Base-by-base conservation (phyloP, 2,797 vertebrate genomes). In the Molossus molossus region DNA sequence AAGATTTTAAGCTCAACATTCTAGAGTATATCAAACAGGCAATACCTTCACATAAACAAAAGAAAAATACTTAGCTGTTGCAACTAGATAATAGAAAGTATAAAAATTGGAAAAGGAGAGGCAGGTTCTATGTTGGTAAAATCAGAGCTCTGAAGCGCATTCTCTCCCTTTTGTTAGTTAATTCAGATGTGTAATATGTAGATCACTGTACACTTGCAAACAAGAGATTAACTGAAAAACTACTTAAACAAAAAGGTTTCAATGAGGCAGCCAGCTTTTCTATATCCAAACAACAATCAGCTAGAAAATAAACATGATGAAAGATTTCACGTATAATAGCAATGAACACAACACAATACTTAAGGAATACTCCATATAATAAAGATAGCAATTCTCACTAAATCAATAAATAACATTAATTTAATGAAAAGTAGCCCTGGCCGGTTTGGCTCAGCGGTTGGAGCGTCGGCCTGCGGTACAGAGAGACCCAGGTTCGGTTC, bases 401-500 rank as follows among this genome's bases (percentile, higher is more conserved):
- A 17, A 85, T 73, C 62, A 84, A 55, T 60, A 87, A 90, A 89
- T 29, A 90, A 50, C 10, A 88, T 40, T 57, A 37, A 2, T 67
- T 93, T 69, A 94, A 62, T 72, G 64, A 85, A 85, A 92, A 77
- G 50, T 64, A 85, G n/a, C n/a, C n/a, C n/a, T n/a, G n/a, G n/a
- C n/a, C n/a, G n/a, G n/a, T n/a, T n/a, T n/a, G n/a, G n/a, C n/a
- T n/a, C n/a, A n/a, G n/a, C n/a, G n/a, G n/a, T n/a, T n/a, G n/a
- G n/a, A n/a, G n/a, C n/a, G n/a, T n/a, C n/a, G n/a, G n/a, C n/a
- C n/a, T n/a, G n/a, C n/a, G n/a, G n/a, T n/a, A n/a, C n/a, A n/a
- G n/a, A n/a, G n/a, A n/a, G n/a, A n/a, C n/a, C n/a, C n/a, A n/a
- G n/a, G n/a, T n/a, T n/a, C n/a, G n/a, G n/a, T n/a, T n/a, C n/a